Percentiles rank a stretch among this genome's conserved stretches.
These are phyloP conservation scores for Parazoanthus darwini DNA, from an alignment of 92 coral and sea anemone genomes.

Conservation along the genomic window DNA sequence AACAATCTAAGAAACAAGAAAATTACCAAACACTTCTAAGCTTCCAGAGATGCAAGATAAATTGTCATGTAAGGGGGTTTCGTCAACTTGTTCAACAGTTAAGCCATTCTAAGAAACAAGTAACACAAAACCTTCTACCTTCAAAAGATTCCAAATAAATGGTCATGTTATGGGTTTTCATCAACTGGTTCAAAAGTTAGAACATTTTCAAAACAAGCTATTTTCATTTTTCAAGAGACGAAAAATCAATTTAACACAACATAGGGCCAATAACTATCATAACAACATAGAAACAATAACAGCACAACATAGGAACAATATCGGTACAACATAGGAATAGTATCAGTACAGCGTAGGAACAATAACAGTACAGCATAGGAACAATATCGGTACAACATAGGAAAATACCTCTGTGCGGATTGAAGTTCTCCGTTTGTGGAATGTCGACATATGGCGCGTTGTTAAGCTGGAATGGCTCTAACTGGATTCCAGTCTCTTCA, in stretches of 20 bases:
- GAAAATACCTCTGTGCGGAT: constrained; percentile 89
- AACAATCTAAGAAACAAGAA: too few relatives aligned
- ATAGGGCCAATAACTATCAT: too few relatives aligned
- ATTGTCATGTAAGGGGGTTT: not conserved
- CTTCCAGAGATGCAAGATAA: not conserved
- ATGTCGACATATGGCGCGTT: constrained; percentile 70
- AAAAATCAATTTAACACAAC: not conserved
- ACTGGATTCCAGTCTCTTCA: constrained; percentile 91
- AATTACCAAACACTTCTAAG: not conserved
- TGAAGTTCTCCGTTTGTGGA: constrained; percentile 81
- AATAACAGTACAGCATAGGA: too few relatives aligned
- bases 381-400: too few relatives aligned
- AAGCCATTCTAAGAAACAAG: too few relatives aligned
- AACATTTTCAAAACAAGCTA: too few relatives aligned
- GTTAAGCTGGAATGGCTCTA: constrained; percentile 67
- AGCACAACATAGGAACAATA: too few relatives aligned
- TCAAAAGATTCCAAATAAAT: too few relatives aligned
- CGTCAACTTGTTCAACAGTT: not conserved
- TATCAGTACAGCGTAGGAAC: too few relatives aligned
- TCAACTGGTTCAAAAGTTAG: too few relatives aligned
- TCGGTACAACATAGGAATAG: too few relatives aligned
- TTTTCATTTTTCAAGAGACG: not conserved
- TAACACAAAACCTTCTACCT: not conserved
- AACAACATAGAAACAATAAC: too few relatives aligned
- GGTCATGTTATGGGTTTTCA: not conserved